Evolutionary conservation across 2,797 vertebrate genomes (phyloP), one percentile per base, ranked within the genome.

Genomic region (Alcedo quadribrachys): DNA sequence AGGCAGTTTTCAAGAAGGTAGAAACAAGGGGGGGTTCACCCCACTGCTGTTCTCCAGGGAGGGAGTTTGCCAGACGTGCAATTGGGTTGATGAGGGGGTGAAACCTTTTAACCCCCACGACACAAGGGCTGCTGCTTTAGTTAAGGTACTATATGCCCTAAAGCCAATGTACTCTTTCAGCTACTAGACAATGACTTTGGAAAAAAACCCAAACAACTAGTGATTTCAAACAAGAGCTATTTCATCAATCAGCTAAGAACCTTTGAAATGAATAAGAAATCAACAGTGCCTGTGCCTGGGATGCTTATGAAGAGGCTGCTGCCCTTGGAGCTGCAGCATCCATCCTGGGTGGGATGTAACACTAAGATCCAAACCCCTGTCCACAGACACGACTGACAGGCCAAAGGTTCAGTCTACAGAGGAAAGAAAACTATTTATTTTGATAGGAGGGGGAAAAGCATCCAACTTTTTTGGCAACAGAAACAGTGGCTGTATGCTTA

Each of bases 111-210:
- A 50, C 63, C 75, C 21, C 53, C 46, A 20, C 3, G 30, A 84
- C 21, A 6, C 24, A 27, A 55, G 60, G 54, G 68, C 50, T 62
- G 81, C 90, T 94, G 82, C 87, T 95, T 87, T 57, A 83, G 84
- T 85, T 78, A 37, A 86, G 95, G 77, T 91, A 94, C 90, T 85
- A 16, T 13, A 69, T 18, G 37, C 70, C 57, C 90, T 89, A 69
- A 19, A 61, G 70, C 71, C 21, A 51, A 58, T 24, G 18, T 12
- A 48, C 81, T 86, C 76, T 78, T 80, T 54, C 66, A 76, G 84
- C 90, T 87, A 78, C 51, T 85, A 81, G 92, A 95, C 87, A 88
- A 92, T 96, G 81, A 88, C 68, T 83, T 63, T 21, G 42, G 35
- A 48, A 15, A 53, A 16, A 22, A 53, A 53, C 9, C 50, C 48